These are phyloP conservation scores for Xiphorhynchus elegans DNA, from an alignment of 2,113 vertebrate genomes.

Conservation along the genomic window DNA sequence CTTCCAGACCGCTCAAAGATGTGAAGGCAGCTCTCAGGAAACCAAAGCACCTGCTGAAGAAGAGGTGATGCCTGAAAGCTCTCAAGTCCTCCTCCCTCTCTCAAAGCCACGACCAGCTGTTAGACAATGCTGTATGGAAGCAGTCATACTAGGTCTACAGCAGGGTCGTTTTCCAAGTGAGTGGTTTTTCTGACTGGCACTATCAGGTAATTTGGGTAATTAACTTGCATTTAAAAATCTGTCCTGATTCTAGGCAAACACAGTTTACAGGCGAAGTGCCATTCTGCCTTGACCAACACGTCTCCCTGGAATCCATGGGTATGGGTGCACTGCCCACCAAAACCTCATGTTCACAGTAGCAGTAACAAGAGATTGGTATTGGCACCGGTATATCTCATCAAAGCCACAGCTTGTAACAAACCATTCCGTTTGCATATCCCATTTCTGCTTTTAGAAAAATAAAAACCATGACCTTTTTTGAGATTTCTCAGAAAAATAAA, in stretches of 20 bases:
- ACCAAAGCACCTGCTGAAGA: background rate
- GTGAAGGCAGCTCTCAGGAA: background rate
- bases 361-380: background rate
- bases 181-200: background rate
- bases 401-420: background rate
- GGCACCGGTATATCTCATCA: background rate
- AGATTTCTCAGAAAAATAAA: background rate
- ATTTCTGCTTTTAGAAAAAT: background rate
- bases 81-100: background rate
- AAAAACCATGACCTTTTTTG: background rate
- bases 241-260: background rate
- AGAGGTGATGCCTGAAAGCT: background rate
- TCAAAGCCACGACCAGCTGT: background rate
- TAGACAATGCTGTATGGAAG: rapidly evolving
- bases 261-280: background rate
- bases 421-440: background rate
- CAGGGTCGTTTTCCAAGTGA: background rate
- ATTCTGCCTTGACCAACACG: background rate
- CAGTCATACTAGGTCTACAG: background rate
- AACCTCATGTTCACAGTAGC: background rate
- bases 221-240: background rate
- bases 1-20: background rate
- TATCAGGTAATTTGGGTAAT: background rate
- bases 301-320: background rate
- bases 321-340: background rate